A percentile compares a stretch with the other conserved stretches of the same genome.
Conservation (phyloP, 1,140 invertebrate species). For the Camponotus vicinus region DNA sequence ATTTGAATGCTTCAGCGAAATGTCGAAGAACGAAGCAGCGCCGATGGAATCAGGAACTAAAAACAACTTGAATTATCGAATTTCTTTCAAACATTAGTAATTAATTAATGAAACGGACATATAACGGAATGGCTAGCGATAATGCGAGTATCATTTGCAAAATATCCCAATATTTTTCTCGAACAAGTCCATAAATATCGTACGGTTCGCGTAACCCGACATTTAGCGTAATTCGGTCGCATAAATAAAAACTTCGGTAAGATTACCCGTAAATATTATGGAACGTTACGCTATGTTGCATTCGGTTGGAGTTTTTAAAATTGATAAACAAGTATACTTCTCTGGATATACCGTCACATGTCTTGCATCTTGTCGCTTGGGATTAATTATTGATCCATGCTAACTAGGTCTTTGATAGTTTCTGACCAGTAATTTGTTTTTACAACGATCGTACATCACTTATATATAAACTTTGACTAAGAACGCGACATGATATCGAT, state of each 20-base stretch:
- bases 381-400: constrained; percentile 35
- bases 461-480: constrained; percentile 21
- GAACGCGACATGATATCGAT: constrained; percentile 9
- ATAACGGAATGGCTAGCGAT: background rate
- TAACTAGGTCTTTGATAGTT: constrained; percentile 18
- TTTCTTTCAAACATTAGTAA: background rate
- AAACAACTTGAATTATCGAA: constrained; percentile 5
- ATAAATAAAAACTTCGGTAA: background rate
- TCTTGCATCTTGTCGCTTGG: background rate
- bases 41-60: background rate
- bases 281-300: background rate
- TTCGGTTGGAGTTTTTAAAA: background rate
- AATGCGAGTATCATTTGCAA: background rate
- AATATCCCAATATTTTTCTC: constrained; percentile 19
- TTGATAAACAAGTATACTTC: constrained; percentile 18
- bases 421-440: constrained; percentile 17
- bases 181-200: background rate
- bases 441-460: background rate
- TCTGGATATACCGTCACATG: background rate
- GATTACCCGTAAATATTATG: background rate
- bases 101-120: constrained; percentile 8
- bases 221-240: background rate
- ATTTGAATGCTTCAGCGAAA: background rate
- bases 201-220: background rate
- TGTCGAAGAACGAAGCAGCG: background rate